phyloP scores from a whole-genome alignment of 2,888 invertebrate species.

The Polydesmus complanatus region DNA sequence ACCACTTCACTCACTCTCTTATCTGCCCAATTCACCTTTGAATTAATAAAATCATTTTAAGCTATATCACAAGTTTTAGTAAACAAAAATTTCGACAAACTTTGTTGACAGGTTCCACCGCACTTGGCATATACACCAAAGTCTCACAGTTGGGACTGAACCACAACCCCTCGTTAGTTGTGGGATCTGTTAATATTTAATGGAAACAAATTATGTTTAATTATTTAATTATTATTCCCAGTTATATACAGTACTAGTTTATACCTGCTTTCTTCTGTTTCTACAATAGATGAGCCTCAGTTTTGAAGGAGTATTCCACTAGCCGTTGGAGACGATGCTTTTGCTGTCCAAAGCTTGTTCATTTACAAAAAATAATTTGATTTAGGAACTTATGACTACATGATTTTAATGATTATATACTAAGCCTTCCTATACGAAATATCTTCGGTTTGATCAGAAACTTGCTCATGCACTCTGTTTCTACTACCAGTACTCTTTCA shows the following conservation, averaged over 20 bases:
- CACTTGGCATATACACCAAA: slow-evolving; percentile 57
- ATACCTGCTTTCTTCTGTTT: slow-evolving; percentile 39
- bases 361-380: neutral
- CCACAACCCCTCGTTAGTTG: slow-evolving; percentile 35
- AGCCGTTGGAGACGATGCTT: slow-evolving; percentile 55
- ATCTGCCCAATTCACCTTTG: neutral
- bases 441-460: slow-evolving; percentile 30
- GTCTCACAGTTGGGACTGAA: slow-evolving; percentile 46
- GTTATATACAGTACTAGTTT: too few relatives aligned
- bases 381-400: neutral
- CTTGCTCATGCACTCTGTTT: slow-evolving; percentile 34
- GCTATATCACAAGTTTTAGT: neutral
- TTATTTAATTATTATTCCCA: too few relatives aligned
- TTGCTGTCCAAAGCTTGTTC: slow-evolving; percentile 33
- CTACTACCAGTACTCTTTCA: too few relatives aligned
- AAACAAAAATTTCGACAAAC: slow-evolving; percentile 4
- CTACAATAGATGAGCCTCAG: slow-evolving; percentile 66
- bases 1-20: slow-evolving; percentile 1
- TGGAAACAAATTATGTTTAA: neutral
- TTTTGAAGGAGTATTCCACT: slow-evolving; percentile 52
- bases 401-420: neutral
- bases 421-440: slow-evolving; percentile 34
- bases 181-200: neutral
- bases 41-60: neutral
- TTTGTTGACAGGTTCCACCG: slow-evolving; percentile 49